Base-by-base conservation (phyloP, 2,113 vertebrate species). In the Epinephelus fuscoguttatus region DNA sequence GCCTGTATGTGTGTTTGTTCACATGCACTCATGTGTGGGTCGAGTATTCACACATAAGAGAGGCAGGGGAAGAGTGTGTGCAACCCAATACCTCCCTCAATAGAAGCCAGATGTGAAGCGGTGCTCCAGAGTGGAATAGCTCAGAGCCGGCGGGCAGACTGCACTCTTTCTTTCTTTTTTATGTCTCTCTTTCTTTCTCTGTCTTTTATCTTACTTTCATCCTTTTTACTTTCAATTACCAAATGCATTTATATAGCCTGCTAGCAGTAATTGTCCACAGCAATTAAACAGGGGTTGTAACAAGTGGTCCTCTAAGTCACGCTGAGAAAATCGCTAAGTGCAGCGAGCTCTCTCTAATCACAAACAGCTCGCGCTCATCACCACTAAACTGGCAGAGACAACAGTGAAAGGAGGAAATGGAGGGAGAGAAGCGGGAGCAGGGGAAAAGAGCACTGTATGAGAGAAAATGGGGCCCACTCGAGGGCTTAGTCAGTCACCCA, bases 91-190 rank as follows among this genome's bases (percentile, higher is more conserved):
- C 87, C 79, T 87, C 67, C 25, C 50, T 89, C 90, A 93, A 94
- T 92, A 81, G 90, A 93, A 95, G 89, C 94, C 95, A 95, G 94
- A 95, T 96, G 95, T 96, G 92, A 82, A 93, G 82, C 69, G 1
- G 69, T 45, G 84, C 74, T 90, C 63, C 75, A 74, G 72, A 90
- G 64, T 84, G 76, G 61, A 81, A 81, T 60, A 84, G 66, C 80
- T 85, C 67, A 33, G 52, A 84, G 61, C 78, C 62, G 72, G 75
- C 88, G 69, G 56, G 60, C 50, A 75, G 83, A 70, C 74, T 78
- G 6, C 21, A 21, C n/a, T 76, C 19, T 59, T 53, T 19, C 7
- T 40, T 67, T 50, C 56, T 33, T 13, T 21, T 23, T 37, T 59
- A 14, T 8, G 3, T 33, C 4, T 57, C 60, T 71, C 21, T 60